Evolutionary conservation across 2,888 invertebrate genomes (phyloP).

Genomic region (Napeogenes sylphis): DNA sequence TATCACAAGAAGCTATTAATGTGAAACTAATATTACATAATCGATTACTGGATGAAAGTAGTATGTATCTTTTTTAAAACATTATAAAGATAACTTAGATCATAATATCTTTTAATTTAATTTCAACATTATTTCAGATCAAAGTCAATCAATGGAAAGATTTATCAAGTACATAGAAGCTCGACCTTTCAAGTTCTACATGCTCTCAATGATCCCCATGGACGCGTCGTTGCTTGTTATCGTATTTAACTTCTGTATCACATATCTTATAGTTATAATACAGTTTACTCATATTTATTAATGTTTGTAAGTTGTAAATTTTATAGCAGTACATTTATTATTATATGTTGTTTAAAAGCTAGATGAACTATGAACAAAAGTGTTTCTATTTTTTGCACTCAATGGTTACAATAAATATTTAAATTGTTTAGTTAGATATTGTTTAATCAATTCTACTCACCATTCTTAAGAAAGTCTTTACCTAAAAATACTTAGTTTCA

Average conservation of each 20-base stretch:
- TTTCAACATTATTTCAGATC: conserved; percentile 7
- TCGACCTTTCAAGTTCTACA: conserved; percentile 21
- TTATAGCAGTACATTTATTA: no score
- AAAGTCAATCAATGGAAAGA: conserved; percentile 7
- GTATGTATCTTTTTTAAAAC: conserved; percentile 5
- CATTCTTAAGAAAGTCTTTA: no score
- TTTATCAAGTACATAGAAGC: conserved; percentile 21
- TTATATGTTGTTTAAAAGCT: no score
- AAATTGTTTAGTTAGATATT: no score
- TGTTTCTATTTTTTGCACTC: no score
- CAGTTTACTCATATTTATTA: conserved; percentile 22
- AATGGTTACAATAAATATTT: no score
- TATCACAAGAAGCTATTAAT: conserved; percentile 11
- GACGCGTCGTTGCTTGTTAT: conserved; percentile 18
- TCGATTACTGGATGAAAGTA: conserved; percentile 13
- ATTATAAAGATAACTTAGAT: background rate
- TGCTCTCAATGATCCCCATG: conserved; percentile 21
- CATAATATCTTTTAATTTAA: no score
- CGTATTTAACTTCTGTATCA: conserved; percentile 17
- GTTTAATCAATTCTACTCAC: no score
- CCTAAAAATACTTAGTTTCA: no score
- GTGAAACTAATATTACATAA: conserved; percentile 18
- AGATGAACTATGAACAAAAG: no score
- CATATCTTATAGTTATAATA: conserved; percentile 26
- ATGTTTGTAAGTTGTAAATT: background rate